Evolutionary conservation across 2,888 invertebrate genomes (phyloP), one percentile per base, ranked within the genome.

Genomic region (Lapara coniferarum): DNA sequence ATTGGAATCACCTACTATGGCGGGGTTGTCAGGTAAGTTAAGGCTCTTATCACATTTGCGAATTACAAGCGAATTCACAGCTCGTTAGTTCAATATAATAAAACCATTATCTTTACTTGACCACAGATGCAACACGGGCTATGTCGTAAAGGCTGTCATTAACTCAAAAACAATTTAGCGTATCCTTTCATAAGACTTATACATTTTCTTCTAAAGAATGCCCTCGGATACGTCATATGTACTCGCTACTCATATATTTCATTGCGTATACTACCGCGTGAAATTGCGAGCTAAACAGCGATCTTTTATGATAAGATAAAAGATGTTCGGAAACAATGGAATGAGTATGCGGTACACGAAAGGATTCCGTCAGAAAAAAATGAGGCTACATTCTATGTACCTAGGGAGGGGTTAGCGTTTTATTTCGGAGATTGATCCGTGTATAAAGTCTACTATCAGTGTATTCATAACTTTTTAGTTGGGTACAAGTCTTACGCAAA

Each of bases 241-340:
- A 25, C 19, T 37, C 37, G 37, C 25, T 37, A 49, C 37, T 44
- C 59, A 19, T 49, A 63, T 49, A 63, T 49, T 63, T 49, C 63
- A 63, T 63, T 63, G 46, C 6, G 46, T 49, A 63, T 16, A 63
- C 37, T 30, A 37, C 63, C 8, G 49, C 6, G 49, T 13, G 13
- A 63, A 49, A 63, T 63, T 63, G 49, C 25, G 63, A 63, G 49
- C 63, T 49, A 63, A 63, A 16, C n/a, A 63, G 63, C 19, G 13
- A 63, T 63, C 49, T 63, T 63, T 49, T 63, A 63, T 63, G 63
- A 63, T 63, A 63, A 63, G 63, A 63, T 63, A 63, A 63, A 63
- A 63, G 49, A 63, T 49, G 46, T 63, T 63, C 49, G 49, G 63
- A 63, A 25, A 63, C 49, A 63, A 63, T 63, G 63, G 49, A 63